Evolutionary conservation across 2,113 vertebrate genomes (phyloP), one percentile per base, ranked within the genome.

Genomic region (Cavia aperea): DNA sequence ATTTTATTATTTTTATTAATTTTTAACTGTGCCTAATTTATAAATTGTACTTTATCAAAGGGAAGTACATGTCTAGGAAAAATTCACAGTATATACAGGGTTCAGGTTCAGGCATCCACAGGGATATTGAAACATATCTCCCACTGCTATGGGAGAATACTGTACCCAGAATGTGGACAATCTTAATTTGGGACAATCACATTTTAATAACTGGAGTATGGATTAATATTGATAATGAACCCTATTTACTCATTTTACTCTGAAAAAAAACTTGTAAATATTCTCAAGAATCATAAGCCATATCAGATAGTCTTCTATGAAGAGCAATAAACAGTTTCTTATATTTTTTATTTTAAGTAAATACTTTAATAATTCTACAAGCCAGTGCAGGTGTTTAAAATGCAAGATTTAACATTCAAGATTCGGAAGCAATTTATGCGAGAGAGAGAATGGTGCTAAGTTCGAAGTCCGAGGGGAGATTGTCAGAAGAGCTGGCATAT

Each of bases 201-300:
- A 39, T 92, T 77, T 91, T 73, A 93, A 81, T 39, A 89, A 93
- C 56, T 56, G 15, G n/a, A 86, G 43, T 79, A 21, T 70, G 88
- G 63, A 70, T 46, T 49, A 10, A 81, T 16, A 43, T 81, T 93
- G 24, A 39, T 94, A 92, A 81, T 81, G 66, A 86, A 81, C 51
- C 33, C 24, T 92, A 13, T 66, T 31, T 26, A 31, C 56, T 95
- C 66, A 5, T 36, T 7, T 86, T 29, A 60, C 29, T 90, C 23
- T 78, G 66, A 11, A 88, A 26, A 29, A 84, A 46, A 94, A 63
- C 66, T 86, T 91, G 36, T 24, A 84, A 89, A 63, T 90, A 79
- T 70, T 68, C 7, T 21, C 39, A 43, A 68, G 8, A 73, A 81
- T 56, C n/a, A 36, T 2, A 86, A 36, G 4, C 21, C 46, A 60